Evolutionary conservation across 2,113 vertebrate genomes (phyloP), one percentile per base, ranked within the genome.

Genomic region (Aldabrachelys gigantea): DNA sequence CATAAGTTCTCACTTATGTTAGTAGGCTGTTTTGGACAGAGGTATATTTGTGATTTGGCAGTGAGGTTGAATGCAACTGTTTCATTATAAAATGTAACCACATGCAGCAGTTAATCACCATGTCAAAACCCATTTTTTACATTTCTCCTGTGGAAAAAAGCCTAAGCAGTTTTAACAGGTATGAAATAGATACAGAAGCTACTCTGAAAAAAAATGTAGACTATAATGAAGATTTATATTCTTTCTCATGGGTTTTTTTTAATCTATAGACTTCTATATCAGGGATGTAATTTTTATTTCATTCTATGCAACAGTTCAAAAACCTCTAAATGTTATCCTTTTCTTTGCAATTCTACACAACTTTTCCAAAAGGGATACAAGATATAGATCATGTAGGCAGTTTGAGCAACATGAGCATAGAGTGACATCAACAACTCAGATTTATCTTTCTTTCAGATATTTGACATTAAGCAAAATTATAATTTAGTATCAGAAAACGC

Each of bases 81-180:
- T 47, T 0, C 1, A 0, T 54, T 35, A 4, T 7, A 27, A 35
- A 0, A 0, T 19, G 10, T 13, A n/a, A 65, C 10, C 3, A 2
- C 0, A 22, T 29, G 27, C 25, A 21, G 35, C 27, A 13, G 75
- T 54, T 57, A 22, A 19, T 54, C 19, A 19, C 13, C 8, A 2
- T 13, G 5, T 4, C 80, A 89, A 80, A 57, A 4, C 1, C 69
- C 3, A 5, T 1, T 53, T 90, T 91, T 75, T 24, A 3, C 16
- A 27, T 35, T 47, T 69, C 16, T 1, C 3, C 27, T 17, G 7
- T 6, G 47, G 5, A 52, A 31, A 24, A 44, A 5, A 5, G 52
- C 1, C 6, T 47, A 78, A 49, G 24, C 38, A 8, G 17, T 79
- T n/a, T 52, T 47, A 75, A 27, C 17, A 22, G n/a, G n/a, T 72